These are phyloP conservation scores for Aplochiton taeniatus DNA, from an alignment of 2,797 vertebrate genomes.

Conservation along the genomic window DNA sequence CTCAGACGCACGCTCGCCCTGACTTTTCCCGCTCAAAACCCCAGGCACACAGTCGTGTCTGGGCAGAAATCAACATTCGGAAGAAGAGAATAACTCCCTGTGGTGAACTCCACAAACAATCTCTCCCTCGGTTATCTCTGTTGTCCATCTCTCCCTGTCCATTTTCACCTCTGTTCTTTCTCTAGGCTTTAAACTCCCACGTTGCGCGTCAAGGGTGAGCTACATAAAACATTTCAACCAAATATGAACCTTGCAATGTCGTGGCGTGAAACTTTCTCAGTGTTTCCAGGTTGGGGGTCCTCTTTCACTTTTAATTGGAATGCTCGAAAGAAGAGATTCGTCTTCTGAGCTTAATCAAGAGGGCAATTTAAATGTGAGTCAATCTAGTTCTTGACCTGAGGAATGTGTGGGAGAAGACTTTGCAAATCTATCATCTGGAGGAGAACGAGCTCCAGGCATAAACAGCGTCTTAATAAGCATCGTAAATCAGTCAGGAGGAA, in stretches of 20 bases:
- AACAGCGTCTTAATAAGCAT: slow-evolving; percentile 68
- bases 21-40: too few relatives aligned
- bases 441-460: slow-evolving; percentile 68
- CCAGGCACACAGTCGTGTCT: too few relatives aligned
- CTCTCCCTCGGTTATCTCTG: slow-evolving; percentile 8
- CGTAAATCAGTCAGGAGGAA: slow-evolving; percentile 55
- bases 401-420: slow-evolving; percentile 51
- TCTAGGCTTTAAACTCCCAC: slow-evolving; percentile 14
- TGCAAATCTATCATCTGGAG: slow-evolving; percentile 67
- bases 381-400: slow-evolving; percentile 52
- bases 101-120: too few relatives aligned
- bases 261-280: background rate
- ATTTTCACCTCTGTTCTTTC: slow-evolving; percentile 9
- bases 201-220: background rate
- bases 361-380: slow-evolving; percentile 1
- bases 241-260: slow-evolving; percentile 18
- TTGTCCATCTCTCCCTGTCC: slow-evolving; percentile 22
- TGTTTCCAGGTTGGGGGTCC: too few relatives aligned
- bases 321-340: too few relatives aligned
- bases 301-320: too few relatives aligned
- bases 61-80: too few relatives aligned
- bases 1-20: too few relatives aligned
- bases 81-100: too few relatives aligned
- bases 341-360: too few relatives aligned
- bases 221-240: slow-evolving; percentile 32